Conservation (phyloP, 2,113 vertebrate species). For the Poeciliopsis retropinna region DNA sequence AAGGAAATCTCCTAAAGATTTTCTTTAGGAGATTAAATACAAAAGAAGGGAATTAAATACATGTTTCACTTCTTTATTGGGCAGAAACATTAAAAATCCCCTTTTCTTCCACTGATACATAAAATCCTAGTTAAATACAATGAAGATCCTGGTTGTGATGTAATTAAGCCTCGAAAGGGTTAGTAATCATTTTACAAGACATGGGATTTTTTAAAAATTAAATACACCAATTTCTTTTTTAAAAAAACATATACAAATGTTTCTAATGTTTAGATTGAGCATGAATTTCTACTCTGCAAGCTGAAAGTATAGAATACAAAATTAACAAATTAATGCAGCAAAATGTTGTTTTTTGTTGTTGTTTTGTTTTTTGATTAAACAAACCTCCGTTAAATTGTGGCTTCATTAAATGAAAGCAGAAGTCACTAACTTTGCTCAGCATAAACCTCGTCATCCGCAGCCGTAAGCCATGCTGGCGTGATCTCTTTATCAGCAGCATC, state of each 20-base stretch:
- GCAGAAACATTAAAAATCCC: not conserved
- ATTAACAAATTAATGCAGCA: constrained; percentile 22
- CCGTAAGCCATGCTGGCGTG: constrained; percentile 60
- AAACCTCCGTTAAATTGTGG: constrained; percentile 7
- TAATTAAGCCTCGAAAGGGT: not conserved
- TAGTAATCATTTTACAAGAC: not conserved
- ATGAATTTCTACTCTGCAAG: constrained; percentile 25
- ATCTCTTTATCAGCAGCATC: constrained; percentile 57
- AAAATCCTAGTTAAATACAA: not conserved
- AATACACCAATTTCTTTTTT: not conserved
- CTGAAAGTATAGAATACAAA: constrained; percentile 29
- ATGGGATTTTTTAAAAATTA: not conserved
- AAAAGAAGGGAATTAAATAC: not conserved
- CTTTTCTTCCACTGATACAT: not conserved
- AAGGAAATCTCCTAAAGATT: no score
- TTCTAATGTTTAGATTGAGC: not conserved
- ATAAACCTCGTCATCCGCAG: constrained; percentile 61
- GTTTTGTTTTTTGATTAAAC: not conserved
- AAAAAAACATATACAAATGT: not conserved
- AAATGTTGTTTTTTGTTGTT: constrained; percentile 24
- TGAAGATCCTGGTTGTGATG: not conserved
- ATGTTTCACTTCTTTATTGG: not conserved
- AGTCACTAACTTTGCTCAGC: constrained; percentile 50
- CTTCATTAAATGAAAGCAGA: constrained; percentile 37
- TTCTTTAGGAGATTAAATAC: no score